Evolutionary conservation across 2,888 invertebrate species (phyloP).

Genomic region (Hetaerina titia): DNA sequence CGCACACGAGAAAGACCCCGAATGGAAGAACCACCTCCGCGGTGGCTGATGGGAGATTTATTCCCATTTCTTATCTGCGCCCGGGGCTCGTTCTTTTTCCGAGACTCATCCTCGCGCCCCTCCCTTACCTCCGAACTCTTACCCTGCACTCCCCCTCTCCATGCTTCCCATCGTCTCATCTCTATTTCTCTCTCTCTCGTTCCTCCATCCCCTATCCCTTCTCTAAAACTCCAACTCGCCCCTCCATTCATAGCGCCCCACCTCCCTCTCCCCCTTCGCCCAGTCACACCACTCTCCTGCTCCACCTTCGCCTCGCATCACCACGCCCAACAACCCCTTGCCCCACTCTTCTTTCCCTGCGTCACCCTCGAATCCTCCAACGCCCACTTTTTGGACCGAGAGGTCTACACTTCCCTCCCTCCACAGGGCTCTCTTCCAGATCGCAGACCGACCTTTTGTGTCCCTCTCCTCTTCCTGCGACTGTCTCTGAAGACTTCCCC

Average conservation of each 20-base stretch:
- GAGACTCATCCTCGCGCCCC: conserved; percentile 54
- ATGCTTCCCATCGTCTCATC: neutral
- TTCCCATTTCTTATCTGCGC: conserved; percentile 63
- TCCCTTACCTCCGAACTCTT: neutral
- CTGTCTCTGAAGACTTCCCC: neutral
- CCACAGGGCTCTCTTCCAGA: conserved; percentile 40
- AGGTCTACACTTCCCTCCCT: neutral
- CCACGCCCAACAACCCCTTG: neutral
- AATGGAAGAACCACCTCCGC: conserved; percentile 58
- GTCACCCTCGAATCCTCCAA: neutral
- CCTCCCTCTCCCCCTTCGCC: neutral
- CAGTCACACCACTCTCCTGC: too few species aligned
- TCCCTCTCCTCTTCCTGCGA: neutral
- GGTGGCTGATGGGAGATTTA: conserved; percentile 66
- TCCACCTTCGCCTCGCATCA: neutral
- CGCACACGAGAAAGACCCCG: conserved; percentile 58
- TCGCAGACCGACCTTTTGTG: conserved; percentile 37
- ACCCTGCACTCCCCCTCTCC: neutral
- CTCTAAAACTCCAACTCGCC: neutral
- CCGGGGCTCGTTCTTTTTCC: conserved; percentile 54
- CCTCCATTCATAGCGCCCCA: neutral
- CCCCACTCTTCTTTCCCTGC: neutral
- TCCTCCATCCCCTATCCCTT: neutral
- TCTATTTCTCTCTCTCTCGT: neutral
- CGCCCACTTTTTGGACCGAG: conserved; percentile 7